These are phyloP conservation scores for Drosophila pectinifera DNA, from an alignment of 1,140 invertebrate genomes.

Conservation along the genomic window DNA sequence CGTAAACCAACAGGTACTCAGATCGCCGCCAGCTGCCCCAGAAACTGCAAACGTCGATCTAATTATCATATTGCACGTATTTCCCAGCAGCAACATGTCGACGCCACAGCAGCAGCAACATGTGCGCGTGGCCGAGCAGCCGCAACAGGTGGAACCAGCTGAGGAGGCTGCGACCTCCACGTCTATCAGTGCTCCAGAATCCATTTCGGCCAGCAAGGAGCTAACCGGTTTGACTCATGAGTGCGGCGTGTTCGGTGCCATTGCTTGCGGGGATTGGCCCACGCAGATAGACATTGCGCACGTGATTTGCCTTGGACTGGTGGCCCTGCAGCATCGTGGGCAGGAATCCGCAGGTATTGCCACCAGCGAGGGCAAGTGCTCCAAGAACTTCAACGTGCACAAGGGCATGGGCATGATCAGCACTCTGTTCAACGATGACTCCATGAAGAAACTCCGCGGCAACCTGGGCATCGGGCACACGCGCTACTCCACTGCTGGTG, in stretches of 20 bases:
- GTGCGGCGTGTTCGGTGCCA: slow-evolving; percentile 97
- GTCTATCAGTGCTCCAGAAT: slow-evolving; percentile 17
- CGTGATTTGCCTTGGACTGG: slow-evolving; percentile 94
- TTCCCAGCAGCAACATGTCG: slow-evolving; percentile 60
- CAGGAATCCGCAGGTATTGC: slow-evolving; percentile 99
- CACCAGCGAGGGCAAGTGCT: slow-evolving; percentile 92
- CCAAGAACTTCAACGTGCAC: slow-evolving; percentile 92
- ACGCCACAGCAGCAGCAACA: slow-evolving; percentile 43
- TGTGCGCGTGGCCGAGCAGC: slow-evolving; percentile 54
- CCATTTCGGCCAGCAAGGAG: slow-evolving; percentile 70
- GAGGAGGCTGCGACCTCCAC: slow-evolving; percentile 29
- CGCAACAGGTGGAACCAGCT: slow-evolving; percentile 64
- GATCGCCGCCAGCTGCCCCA: slow-evolving; percentile 33
- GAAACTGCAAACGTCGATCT: slow-evolving; percentile 13
- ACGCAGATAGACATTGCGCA: slow-evolving; percentile 90
- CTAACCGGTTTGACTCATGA: slow-evolving; percentile 93
- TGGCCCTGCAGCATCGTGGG: slow-evolving; percentile 97
- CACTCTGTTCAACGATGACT: slow-evolving; percentile 96
- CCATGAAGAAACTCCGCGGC: slow-evolving; percentile 94
- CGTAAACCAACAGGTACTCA: slow-evolving; percentile 78
- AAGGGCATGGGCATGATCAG: slow-evolving; percentile 98
- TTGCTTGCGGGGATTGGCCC: slow-evolving; percentile 95
- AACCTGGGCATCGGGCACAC: slow-evolving; percentile 98
- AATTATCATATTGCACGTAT: slow-evolving; percentile 12
- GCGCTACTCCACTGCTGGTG: slow-evolving; percentile 97